Evolutionary conservation across 2,797 vertebrate genomes (phyloP).

Genomic region (Diplodus sargus): DNA sequence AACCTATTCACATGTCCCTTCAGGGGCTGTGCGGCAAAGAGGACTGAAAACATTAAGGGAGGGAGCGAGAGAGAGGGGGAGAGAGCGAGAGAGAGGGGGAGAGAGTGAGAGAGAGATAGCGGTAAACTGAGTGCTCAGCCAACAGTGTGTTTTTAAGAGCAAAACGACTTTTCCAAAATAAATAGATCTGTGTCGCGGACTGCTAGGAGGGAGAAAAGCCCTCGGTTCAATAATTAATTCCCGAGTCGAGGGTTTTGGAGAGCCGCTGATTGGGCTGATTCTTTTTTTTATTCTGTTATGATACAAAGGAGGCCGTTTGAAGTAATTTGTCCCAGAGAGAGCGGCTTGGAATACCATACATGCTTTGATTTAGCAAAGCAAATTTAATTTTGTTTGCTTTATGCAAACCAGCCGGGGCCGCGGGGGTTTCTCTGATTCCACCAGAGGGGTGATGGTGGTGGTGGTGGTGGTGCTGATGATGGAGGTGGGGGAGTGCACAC

Average conservation of each 20-base stretch:
- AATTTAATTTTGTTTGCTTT: constrained; percentile 99
- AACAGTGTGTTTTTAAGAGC: constrained; percentile 81
- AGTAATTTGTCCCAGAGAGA: constrained; percentile 99
- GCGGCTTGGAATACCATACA: constrained; percentile 95
- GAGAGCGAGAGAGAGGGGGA: constrained; percentile 29
- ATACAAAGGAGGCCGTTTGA: constrained; percentile 99
- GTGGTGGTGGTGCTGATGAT: constrained; percentile 85
- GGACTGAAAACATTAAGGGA: constrained; percentile 62
- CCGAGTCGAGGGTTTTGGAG: constrained; percentile 96
- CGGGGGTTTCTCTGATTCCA: constrained; percentile 88
- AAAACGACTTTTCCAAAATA: constrained; percentile 85
- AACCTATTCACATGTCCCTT: constrained; percentile 73
- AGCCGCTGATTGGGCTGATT: constrained; percentile 97
- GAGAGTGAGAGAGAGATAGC: constrained; percentile 51
- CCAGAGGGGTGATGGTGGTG: constrained; percentile 90
- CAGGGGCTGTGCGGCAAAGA: constrained; percentile 61
- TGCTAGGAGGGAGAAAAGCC: constrained; percentile 92
- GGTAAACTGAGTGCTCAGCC: constrained; percentile 65
- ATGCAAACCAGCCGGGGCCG: constrained; percentile 98
- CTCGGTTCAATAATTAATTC: constrained; percentile 99
- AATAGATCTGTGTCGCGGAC: constrained; percentile 90
- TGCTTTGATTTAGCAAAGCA: constrained; percentile 99
- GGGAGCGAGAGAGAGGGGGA: constrained; percentile 45
- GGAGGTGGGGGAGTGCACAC: constrained; percentile 72
- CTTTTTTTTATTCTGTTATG: constrained; percentile 97